Conservation (phyloP, 2,888 invertebrate species). For the Linnaemya tessellans region DNA sequence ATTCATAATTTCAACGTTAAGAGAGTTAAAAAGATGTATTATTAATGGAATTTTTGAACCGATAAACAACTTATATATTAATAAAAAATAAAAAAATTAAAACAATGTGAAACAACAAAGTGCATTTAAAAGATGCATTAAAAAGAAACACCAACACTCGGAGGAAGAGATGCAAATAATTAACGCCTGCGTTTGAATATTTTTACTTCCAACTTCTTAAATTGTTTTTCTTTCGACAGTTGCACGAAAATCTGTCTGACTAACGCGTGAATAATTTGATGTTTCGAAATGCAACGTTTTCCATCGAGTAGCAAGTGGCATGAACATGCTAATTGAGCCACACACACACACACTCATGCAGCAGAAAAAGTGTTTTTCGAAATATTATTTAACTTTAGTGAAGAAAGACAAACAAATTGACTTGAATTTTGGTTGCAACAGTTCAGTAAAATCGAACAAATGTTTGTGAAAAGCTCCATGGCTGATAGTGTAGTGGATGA, state of each 20-base stretch:
- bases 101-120: conserved; percentile 29
- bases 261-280: conserved; percentile 61
- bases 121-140: conserved; percentile 38
- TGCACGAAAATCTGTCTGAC: conserved; percentile 46
- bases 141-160: conserved; percentile 29
- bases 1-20: background rate
- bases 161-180: conserved; percentile 72
- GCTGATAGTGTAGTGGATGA: conserved; percentile 81
- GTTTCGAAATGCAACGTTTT: conserved; percentile 38
- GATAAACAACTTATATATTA: conserved; percentile 39
- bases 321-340: conserved; percentile 54
- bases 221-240: background rate
- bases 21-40: conserved; percentile 28
- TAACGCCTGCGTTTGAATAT: conserved; percentile 64
- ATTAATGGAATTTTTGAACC: conserved; percentile 64
- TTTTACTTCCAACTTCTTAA: conserved; percentile 26
- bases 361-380: background rate
- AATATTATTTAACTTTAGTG: background rate
- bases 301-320: conserved; percentile 27
- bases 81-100: conserved; percentile 1
- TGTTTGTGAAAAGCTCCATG: conserved; percentile 83
- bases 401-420: background rate
- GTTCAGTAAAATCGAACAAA: conserved; percentile 75
- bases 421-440: background rate
- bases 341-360: background rate